phyloP scores from a whole-genome alignment of 2,888 invertebrate species.

The Ennomos fuscantarius region DNA sequence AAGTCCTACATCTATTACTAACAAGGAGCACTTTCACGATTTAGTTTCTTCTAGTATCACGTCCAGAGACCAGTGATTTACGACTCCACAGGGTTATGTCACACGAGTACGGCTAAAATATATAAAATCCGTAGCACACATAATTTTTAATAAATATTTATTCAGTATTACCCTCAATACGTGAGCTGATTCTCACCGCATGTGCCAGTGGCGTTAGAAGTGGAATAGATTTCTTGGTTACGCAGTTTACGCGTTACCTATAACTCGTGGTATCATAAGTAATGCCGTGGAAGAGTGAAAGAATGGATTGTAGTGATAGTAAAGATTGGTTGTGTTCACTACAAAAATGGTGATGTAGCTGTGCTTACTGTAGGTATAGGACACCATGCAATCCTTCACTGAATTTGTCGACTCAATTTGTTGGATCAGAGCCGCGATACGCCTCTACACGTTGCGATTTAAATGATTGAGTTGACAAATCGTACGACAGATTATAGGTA shows the following conservation, averaged over 20 bases:
- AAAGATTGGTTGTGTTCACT: too few relatives aligned
- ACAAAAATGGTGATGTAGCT: too few relatives aligned
- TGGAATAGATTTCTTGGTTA: not conserved
- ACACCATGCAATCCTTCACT: too few relatives aligned
- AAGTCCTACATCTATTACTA: slow-evolving; percentile 50
- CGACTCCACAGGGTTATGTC: slow-evolving; percentile 9
- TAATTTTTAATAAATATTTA: slow-evolving; percentile 81
- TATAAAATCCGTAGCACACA: slow-evolving; percentile 47
- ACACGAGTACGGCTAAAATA: slow-evolving; percentile 17
- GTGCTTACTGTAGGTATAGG: too few relatives aligned
- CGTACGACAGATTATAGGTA: too few relatives aligned
- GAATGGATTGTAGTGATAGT: too few relatives aligned
- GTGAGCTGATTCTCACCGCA: slow-evolving; percentile 49
- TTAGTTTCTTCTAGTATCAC: slow-evolving; percentile 27
- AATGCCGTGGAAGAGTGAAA: too few relatives aligned
- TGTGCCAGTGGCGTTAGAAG: not conserved
- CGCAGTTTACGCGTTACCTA: not conserved
- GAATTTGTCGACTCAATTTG: too few relatives aligned
- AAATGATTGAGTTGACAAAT: too few relatives aligned
- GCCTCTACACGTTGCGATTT: too few relatives aligned
- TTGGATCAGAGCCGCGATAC: too few relatives aligned
- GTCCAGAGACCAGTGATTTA: slow-evolving; percentile 23
- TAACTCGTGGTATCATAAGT: too few relatives aligned
- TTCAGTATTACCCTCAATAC: slow-evolving; percentile 62
- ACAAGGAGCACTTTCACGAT: slow-evolving; percentile 1